phyloP scores from a whole-genome alignment of 2,797 vertebrate genomes.

The Xiphophorus birchmanni region DNA sequence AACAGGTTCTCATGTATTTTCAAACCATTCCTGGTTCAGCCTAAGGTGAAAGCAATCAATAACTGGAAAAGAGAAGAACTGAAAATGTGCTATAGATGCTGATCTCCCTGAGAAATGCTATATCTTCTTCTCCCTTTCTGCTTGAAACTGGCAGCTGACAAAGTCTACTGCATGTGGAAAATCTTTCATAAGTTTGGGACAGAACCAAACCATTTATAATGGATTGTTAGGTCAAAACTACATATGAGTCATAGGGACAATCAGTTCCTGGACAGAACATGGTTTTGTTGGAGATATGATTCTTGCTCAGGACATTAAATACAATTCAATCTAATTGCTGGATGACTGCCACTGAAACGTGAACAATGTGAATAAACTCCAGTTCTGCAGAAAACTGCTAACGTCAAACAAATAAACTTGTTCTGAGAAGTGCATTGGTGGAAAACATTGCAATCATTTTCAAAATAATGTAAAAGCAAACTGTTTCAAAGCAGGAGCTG shows the following conservation, averaged over 20 bases:
- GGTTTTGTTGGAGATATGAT: constrained; percentile 25
- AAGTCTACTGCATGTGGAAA: constrained; percentile 69
- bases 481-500: neutral
- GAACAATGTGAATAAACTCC: constrained; percentile 42
- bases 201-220: constrained; percentile 61
- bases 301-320: constrained; percentile 24
- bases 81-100: constrained; percentile 42
- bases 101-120: constrained; percentile 60
- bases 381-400: constrained; percentile 20
- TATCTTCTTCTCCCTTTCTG: constrained; percentile 52
- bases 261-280: constrained; percentile 33
- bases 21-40: constrained; percentile 50
- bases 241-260: constrained; percentile 41
- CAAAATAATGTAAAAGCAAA: neutral
- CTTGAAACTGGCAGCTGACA: constrained; percentile 66
- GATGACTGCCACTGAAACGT: constrained; percentile 38
- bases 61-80: constrained; percentile 46
- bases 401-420: too few relatives aligned
- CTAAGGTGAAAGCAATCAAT: constrained; percentile 49
- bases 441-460: constrained; percentile 50
- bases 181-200: constrained; percentile 62
- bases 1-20: constrained; percentile 37
- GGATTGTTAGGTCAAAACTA: constrained; percentile 52
- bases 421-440: constrained; percentile 26
- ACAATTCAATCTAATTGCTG: constrained; percentile 47